Evolutionary conservation across 2,113 vertebrate genomes (phyloP), one percentile per base, ranked within the genome.

Genomic region (Ageneiosus marmoratus): DNA sequence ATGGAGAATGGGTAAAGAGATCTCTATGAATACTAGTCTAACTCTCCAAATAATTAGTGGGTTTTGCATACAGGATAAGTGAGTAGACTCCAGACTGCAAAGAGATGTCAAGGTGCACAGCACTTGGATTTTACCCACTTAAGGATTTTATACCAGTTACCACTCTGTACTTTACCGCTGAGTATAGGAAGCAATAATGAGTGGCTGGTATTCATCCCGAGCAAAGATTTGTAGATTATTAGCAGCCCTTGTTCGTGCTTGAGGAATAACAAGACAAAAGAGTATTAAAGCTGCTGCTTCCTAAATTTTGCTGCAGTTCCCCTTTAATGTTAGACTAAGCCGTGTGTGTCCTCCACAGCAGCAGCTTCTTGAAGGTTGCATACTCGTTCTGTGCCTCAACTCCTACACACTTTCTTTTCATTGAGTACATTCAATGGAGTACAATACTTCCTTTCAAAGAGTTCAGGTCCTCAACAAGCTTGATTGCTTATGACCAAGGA

Each of bases 361-460:
- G 50, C 24, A 9, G 72, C 51, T 32, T 80, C 77, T 86, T 62
- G 72, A 88, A 86, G 63, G 82, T 50, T 75, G 62, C 79, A 29
- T 41, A 22, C 34, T 44, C 5, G 27, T 82, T 86, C 73, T n/a
- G 22, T 55, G 56, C 75, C 55, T 53, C 46, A 79, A 51, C 48
- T 84, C 65, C 80, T 80, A 63, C 70, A 70, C 74, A 55, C 70
- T 60, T 50, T 24, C 56, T 55, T 72, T 78, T 81, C 77, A 80
- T 83, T 44, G 70, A 77, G 76, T 20, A 53, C 70, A 80, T 85
- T 86, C 74, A 83, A 48, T n/a, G 1, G 24, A 80, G 81, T 60
- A 86, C 86, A 88, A 89, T 77, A 73, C 60, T 20, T 73, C 46
- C 51, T 77, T 88, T 81, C 79, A 86, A 73, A 53, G 34, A 83